Base-by-base conservation (phyloP, 2,888 invertebrate species). In the Ceriagrion tenellum region DNA sequence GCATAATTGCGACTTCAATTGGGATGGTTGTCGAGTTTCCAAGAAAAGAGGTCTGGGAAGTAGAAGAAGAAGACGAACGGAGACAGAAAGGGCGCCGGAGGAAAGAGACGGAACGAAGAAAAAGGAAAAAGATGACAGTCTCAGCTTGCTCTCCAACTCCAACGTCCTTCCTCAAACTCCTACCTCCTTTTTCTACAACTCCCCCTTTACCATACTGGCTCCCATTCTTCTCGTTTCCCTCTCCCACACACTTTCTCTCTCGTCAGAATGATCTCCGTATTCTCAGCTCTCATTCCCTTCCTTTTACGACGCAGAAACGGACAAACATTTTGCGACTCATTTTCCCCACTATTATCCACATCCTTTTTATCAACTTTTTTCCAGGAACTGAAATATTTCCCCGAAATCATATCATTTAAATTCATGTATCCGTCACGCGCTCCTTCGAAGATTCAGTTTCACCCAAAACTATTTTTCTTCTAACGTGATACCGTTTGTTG, bases 11-110 rank as follows among this genome's bases (percentile, higher is more conserved):
- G 69, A 93, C 69, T 69, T 74, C 93, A 93, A 93, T 93, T 93
- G 93, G 93, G 93, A 74, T 93, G 69, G 93, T 93, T 93, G 93
- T 93, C 93, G 93, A 93, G 93, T 93, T 93, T 93, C 93, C 93
- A 74, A 93, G 93, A 47, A 93, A 63, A 40, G 93, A n/a, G 63
- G 26, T 18, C 18, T 30, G 59, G 91, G 26, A 55, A 26, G 63
- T 16, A 40, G 63, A 63, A 12, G 30, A 30, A 12, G 59, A 35
- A 35, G 59, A 30, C 81, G 35, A n/a, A 81, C 81, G 81, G 35
- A n/a, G 63, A 69, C 59, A 69, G 26, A 47, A 47, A 69, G 55
- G 13, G 26, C n/a, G 26, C n/a, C 55, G 4, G 89, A n/a, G 16
- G 55, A 55, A 89, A 89, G 26, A 55, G 89, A 55, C n/a, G 55